Evolutionary conservation across 2,113 vertebrate genomes (phyloP).

Genomic region (Oryzias melastigma): DNA sequence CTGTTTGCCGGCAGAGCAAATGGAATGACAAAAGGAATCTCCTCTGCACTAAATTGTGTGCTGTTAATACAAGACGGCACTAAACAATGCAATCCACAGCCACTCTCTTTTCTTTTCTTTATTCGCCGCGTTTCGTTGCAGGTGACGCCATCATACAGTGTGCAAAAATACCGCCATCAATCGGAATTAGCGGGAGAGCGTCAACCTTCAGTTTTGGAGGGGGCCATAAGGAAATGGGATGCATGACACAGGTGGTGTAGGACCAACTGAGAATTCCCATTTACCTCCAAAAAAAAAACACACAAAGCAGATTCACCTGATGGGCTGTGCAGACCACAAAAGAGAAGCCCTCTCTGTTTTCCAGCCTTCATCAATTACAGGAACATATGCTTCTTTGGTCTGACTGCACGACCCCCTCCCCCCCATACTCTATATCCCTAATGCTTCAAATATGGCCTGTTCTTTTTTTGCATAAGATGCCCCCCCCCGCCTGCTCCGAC

Average conservation of each 20-base stretch:
- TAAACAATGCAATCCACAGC: conserved; percentile 70
- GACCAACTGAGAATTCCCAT: conserved; percentile 1
- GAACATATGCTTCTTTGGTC: conserved; percentile 32
- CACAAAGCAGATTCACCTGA: conserved; percentile 4
- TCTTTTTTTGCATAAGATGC: conserved; percentile 41
- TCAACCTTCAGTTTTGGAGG: conserved; percentile 38
- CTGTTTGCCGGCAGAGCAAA: conserved; percentile 75
- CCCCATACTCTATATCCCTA: conserved; percentile 44
- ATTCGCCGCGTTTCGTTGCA: conserved; percentile 24
- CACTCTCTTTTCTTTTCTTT: conserved; percentile 33
- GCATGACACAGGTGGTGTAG: conserved; percentile 12
- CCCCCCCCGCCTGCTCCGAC: conserved; percentile 20
- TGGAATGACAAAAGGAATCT: conserved; percentile 77
- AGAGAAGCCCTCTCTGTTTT: conserved; percentile 19
- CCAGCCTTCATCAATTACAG: conserved; percentile 22
- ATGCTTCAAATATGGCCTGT: conserved; percentile 60
- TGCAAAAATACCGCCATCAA: conserved; percentile 44
- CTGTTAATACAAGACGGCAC: conserved; percentile 73
- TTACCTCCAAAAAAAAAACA: not conserved
- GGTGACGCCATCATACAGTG: conserved; percentile 43
- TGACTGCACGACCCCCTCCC: conserved; percentile 48
- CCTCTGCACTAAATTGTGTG: conserved; percentile 59
- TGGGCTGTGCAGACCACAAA: conserved; percentile 1
- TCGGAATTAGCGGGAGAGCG: conserved; percentile 54
- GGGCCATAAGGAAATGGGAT: conserved; percentile 13